Evolutionary conservation across 2,888 invertebrate genomes (phyloP).

Genomic region (Urechis unicinctus): DNA sequence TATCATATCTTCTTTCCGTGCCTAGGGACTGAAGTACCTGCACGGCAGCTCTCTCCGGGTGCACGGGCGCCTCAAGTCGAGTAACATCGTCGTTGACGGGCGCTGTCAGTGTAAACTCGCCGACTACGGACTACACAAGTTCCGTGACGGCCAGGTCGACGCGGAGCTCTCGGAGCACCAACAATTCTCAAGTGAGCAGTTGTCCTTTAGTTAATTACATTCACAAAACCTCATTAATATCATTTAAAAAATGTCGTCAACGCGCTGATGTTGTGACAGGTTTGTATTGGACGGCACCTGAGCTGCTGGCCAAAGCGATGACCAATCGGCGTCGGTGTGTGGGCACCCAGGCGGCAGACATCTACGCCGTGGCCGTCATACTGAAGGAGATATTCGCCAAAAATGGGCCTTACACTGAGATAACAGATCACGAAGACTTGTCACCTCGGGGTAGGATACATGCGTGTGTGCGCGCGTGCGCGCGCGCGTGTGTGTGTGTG

Average conservation of each 20-base stretch:
- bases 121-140: conserved; percentile 30
- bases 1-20: no score
- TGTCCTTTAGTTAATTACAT: no score
- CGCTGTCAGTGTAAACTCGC: conserved; percentile 42
- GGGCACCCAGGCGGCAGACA: conserved; percentile 23
- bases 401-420: conserved; percentile 31
- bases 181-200: conserved; percentile 6
- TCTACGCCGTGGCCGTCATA: conserved; percentile 36
- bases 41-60: conserved; percentile 31
- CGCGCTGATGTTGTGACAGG: no score
- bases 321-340: not conserved
- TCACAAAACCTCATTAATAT: no score
- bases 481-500: not conserved
- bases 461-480: not conserved
- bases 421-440: conserved; percentile 10
- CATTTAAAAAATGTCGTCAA: no score
- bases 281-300: conserved; percentile 40
- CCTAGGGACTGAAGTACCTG: conserved; percentile 35
- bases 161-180: conserved; percentile 16
- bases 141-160: conserved; percentile 22
- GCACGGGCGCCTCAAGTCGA: conserved; percentile 37
- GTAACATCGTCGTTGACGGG: conserved; percentile 39
- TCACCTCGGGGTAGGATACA: not conserved
- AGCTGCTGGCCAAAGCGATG: conserved; percentile 18
- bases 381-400: conserved; percentile 37